A percentile compares a stretch with the other conserved stretches of the same genome.
phyloP scores from a whole-genome alignment of 2,113 vertebrate species.

The Isichthys henryi region DNA sequence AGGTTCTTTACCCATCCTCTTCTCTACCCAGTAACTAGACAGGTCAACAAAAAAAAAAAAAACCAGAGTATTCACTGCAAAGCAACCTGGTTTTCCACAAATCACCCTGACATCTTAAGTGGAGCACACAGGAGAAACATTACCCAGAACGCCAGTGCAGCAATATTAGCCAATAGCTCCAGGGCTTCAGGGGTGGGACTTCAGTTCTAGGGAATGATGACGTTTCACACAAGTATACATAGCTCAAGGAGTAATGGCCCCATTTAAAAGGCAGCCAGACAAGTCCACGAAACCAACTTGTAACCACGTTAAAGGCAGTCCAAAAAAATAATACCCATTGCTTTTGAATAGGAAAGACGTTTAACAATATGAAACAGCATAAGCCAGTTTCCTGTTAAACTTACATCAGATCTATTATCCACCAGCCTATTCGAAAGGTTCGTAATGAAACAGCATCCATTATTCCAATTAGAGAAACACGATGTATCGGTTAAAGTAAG shows the following conservation, averaged over 20 bases:
- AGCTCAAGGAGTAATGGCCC: background rate
- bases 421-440: background rate
- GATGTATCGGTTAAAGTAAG: too few relatives aligned
- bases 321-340: background rate
- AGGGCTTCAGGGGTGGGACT: conserved; percentile 23
- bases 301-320: background rate
- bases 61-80: conserved; percentile 16
- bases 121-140: conserved; percentile 28
- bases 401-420: background rate
- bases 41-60: conserved; percentile 41
- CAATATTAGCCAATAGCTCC: conserved; percentile 31
- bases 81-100: background rate
- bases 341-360: background rate
- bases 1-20: background rate
- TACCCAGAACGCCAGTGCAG: conserved; percentile 32
- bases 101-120: background rate
- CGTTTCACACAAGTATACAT: background rate
- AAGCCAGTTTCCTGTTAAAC: background rate
- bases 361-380: background rate
- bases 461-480: background rate
- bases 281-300: background rate
- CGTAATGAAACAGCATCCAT: background rate
- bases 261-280: background rate
- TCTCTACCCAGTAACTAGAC: background rate
- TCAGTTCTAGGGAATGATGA: background rate